Conservation (phyloP, 2,113 vertebrate genomes). For the Poicephalus meyeri region DNA sequence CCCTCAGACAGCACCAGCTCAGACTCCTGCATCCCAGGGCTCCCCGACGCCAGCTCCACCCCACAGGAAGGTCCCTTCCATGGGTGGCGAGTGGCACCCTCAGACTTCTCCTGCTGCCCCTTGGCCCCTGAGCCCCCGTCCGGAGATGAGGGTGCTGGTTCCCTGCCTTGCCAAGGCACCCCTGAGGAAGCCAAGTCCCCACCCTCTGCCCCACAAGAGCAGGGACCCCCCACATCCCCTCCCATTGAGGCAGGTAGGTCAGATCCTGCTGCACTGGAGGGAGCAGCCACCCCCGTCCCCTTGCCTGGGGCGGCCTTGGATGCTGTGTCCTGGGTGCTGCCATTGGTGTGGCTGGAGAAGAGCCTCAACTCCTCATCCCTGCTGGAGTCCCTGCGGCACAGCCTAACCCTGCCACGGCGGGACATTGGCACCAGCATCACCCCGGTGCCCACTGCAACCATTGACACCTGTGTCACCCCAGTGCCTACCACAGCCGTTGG, state of each 20-base stretch:
- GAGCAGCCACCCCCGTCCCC: neutral
- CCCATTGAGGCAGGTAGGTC: neutral
- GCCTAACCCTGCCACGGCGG: slow-evolving; percentile 1
- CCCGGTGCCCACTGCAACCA: neutral
- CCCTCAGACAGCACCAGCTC: neutral
- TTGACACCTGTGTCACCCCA: neutral
- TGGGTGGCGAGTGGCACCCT: neutral
- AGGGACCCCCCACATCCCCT: neutral
- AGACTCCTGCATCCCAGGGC: neutral
- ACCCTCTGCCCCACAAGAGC: neutral
- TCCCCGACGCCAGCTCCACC: neutral
- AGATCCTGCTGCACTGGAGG: neutral
- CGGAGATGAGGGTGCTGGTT: neutral
- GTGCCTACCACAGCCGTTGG: neutral
- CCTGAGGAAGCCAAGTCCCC: neutral
- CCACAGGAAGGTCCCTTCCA: neutral
- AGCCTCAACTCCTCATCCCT: slow-evolving; percentile 50
- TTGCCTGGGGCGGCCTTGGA: neutral
- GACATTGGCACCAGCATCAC: neutral
- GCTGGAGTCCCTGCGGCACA: slow-evolving; percentile 57
- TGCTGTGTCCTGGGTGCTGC: slow-evolving; percentile 64
- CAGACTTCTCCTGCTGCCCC: neutral
- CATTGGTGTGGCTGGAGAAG: slow-evolving; percentile 73
- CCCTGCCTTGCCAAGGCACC: neutral
- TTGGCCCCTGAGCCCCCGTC: fast-evolving